Percentiles rank a stretch among this genome's conserved stretches.
Evolutionary conservation across 2,888 invertebrate species (phyloP).

Genomic region (Diarsia mendica): DNA sequence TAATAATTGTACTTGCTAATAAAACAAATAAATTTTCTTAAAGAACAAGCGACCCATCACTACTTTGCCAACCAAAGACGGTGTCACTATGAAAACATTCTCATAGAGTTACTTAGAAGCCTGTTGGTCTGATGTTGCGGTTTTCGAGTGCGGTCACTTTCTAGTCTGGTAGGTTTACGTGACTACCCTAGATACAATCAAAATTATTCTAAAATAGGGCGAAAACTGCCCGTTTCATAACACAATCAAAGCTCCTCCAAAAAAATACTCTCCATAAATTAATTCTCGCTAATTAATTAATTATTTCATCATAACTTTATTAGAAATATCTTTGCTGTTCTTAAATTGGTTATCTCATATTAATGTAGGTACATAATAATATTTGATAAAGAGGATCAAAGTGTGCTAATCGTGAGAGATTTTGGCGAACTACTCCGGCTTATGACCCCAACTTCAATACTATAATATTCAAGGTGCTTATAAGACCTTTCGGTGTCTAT

Average conservation of each 20-base stretch:
- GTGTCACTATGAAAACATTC: no score
- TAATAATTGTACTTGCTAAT: no score
- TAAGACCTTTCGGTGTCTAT: constrained; percentile 47
- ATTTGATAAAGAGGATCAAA: constrained; percentile 60
- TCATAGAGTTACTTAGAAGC: no score
- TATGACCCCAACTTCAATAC: constrained; percentile 56
- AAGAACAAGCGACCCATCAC: no score
- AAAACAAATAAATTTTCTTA: no score
- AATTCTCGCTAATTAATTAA: constrained; percentile 26
- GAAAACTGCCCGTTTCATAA: not conserved
- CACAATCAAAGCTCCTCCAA: constrained; percentile 14
- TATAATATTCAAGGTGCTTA: constrained; percentile 62
- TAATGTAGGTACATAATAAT: constrained; percentile 42
- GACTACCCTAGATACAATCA: not conserved
- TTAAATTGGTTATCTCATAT: constrained; percentile 46
- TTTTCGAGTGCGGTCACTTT: not conserved
- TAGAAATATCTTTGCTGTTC: constrained; percentile 40
- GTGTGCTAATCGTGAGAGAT: constrained; percentile 58
- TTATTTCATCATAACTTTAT: constrained; percentile 34
- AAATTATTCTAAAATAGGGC: not conserved
- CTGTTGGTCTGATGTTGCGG: not conserved
- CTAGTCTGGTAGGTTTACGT: no score
- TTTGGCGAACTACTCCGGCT: constrained; percentile 40
- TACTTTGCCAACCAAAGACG: no score
- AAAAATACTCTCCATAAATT: constrained; percentile 16